phyloP scores from a whole-genome alignment of 2,888 invertebrate genomes.

The Lacanobia oleracea region DNA sequence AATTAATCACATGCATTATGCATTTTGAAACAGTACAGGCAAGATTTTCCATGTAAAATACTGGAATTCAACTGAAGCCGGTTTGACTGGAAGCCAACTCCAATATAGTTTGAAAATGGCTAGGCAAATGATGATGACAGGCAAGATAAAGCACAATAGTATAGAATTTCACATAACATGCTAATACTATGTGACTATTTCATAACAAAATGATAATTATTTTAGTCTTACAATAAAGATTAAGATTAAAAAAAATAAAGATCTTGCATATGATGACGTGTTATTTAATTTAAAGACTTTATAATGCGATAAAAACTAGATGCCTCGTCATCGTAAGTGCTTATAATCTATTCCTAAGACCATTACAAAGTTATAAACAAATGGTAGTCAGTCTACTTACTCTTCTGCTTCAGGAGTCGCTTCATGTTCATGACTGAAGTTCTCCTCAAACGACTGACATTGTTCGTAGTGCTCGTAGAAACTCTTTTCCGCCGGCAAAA shows the following conservation, averaged over 20 bases:
- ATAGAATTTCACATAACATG: not conserved
- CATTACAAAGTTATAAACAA: not conserved
- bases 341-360: no score
- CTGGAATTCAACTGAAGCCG: no score
- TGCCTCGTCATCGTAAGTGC: conserved; percentile 1
- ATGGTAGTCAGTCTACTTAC: conserved; percentile 69
- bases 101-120: no score
- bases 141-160: not conserved
- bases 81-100: no score
- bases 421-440: conserved; percentile 68
- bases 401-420: conserved; percentile 68
- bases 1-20: no score
- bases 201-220: not conserved
- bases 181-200: not conserved
- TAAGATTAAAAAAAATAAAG: not conserved
- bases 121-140: no score
- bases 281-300: not conserved
- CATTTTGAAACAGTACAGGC: not conserved
- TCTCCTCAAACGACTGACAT: conserved; percentile 79
- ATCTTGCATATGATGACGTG: not conserved
- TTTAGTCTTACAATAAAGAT: not conserved
- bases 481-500: conserved; percentile 81
- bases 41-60: not conserved
- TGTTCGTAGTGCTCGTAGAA: conserved; percentile 82
- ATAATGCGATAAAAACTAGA: not conserved